Evolutionary conservation across 2,888 invertebrate genomes (phyloP), one percentile per base, ranked within the genome.

Genomic region (Erebia epiphron): DNA sequence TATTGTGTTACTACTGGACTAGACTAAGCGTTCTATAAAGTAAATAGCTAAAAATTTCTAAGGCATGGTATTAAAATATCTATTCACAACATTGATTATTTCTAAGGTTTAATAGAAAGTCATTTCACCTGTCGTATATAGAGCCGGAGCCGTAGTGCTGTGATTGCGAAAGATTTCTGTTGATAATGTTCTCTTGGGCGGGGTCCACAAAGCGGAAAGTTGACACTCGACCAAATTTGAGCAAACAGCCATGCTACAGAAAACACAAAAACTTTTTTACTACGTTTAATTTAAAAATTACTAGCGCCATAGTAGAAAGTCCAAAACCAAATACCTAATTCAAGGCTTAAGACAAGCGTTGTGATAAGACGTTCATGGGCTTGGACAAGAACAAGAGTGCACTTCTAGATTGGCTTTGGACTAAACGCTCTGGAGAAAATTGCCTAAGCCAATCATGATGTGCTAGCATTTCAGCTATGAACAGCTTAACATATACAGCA

Each of bases 151-250:
- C 96, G 88, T 95, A 94, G 86, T 96, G 95, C 77, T 95, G 94
- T 54, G 95, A 95, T 79, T 96, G 96, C 63, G 96, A 95, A 72
- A 97, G 95, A 82, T 97, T 96, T 79, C 96, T 94, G 84, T 97
- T 95, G 80, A 96, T 95, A 77, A 97, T 94, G 78, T 95, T 97
- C 89, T 97, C 97, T 75, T 96, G 96, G 70, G 95, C 95, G 41
- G 97, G 97, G 89, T 98, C 97, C 80, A 97, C 94, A 91, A 97
- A 97, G 78, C 97, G 95, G 91, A 97, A 97, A 56, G 97, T 97
- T 80, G 97, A 97, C 80, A 97, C 96, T 77, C 97, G 95, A 65
- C 97, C 97, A 87, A 98, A 97, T 94, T 97, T 97, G 71, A 97
- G 95, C 76, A 97, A 94, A 79, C 96, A 96, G 74, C 97, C 97